Percentiles rank a stretch among this genome's conserved stretches.
Evolutionary conservation across 2,888 invertebrate species (phyloP).

Genomic region (Agriopis marginaria): DNA sequence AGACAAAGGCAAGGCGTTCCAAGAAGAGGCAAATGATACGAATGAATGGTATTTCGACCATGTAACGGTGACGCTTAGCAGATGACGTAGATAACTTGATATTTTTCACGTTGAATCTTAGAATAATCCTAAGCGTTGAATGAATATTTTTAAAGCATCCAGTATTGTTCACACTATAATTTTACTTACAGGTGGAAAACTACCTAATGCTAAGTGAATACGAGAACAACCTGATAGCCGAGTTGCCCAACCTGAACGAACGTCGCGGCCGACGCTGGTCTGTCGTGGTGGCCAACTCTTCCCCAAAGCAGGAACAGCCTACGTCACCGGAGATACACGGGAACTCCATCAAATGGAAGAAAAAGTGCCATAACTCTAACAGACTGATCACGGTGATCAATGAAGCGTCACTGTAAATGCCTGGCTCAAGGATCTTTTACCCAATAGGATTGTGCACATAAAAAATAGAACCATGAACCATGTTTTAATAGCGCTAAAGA

Average conservation of each 20-base stretch:
- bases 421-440: not conserved
- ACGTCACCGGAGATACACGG: conserved; percentile 73
- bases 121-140: too few species aligned
- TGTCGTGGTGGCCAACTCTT: conserved; percentile 83
- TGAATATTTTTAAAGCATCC: too few species aligned
- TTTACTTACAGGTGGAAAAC: conserved; percentile 88
- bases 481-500: too few species aligned
- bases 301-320: conserved; percentile 67
- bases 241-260: conserved; percentile 91
- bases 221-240: conserved; percentile 93
- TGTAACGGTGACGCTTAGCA: too few species aligned
- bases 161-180: not conserved
- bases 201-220: conserved; percentile 95
- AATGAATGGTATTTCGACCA: too few species aligned
- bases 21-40: too few species aligned
- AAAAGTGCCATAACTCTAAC: conserved; percentile 84
- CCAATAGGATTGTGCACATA: too few species aligned
- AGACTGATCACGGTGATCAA: conserved; percentile 92
- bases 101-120: too few species aligned
- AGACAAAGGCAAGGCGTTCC: too few species aligned
- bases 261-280: conserved; percentile 91
- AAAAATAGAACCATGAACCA: too few species aligned
- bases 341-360: conserved; percentile 78
- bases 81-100: too few species aligned
- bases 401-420: conserved; percentile 88